Percentiles rank a stretch among this genome's conserved stretches.
Evolutionary conservation across 2,888 invertebrate species (phyloP).

Genomic region (Synanthedon myopaeformis): DNA sequence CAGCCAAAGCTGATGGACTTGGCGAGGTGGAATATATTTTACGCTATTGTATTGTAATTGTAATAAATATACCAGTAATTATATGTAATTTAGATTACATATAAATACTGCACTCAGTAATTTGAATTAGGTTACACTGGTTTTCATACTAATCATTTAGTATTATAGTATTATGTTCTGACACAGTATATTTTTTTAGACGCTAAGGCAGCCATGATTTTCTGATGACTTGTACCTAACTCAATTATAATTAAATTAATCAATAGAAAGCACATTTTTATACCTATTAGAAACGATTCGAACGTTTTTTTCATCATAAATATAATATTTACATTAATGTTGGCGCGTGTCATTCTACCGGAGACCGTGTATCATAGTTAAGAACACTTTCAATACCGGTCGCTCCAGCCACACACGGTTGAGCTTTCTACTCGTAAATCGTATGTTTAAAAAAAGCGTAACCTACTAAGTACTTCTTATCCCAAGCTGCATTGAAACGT

Average conservation of each 20-base stretch:
- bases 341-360: not conserved
- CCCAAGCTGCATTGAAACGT: too few relatives aligned
- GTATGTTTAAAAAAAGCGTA: not conserved
- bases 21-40: too few relatives aligned
- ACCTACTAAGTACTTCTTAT: not conserved
- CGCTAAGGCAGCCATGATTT: too few relatives aligned
- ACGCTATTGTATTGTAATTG: too few relatives aligned
- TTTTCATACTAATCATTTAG: too few relatives aligned
- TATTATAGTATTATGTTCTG: too few relatives aligned
- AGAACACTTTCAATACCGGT: constrained; percentile 12
- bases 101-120: too few relatives aligned
- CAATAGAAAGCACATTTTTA: not conserved
- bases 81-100: too few relatives aligned
- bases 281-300: not conserved
- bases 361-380: constrained; percentile 1
- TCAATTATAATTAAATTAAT: not conserved
- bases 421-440: not conserved
- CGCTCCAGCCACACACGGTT: constrained; percentile 2
- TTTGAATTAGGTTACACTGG: too few relatives aligned
- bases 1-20: too few relatives aligned
- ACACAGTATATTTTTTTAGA: too few relatives aligned
- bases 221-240: not conserved
- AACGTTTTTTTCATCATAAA: not conserved
- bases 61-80: too few relatives aligned
- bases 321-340: not conserved